These are phyloP conservation scores for Rhopalosiphum nymphaeae DNA, from an alignment of 2,888 invertebrate genomes.

Conservation along the genomic window DNA sequence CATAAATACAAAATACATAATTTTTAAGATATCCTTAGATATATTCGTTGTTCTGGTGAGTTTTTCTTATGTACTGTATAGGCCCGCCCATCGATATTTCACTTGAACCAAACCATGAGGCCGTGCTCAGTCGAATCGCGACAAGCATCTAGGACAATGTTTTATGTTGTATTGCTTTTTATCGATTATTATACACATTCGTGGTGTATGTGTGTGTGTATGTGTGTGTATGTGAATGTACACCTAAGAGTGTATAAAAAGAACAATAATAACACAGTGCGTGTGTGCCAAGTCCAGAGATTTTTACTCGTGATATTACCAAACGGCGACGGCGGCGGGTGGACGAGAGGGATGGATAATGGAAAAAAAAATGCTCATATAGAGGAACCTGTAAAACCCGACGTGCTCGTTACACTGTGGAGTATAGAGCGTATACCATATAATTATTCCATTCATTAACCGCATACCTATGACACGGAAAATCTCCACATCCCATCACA, in stretches of 20 bases:
- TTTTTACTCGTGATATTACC: slow-evolving; percentile 50
- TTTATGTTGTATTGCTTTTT: slow-evolving; percentile 26
- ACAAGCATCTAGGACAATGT: slow-evolving; percentile 59
- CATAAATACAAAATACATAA: not conserved
- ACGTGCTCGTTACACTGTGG: slow-evolving; percentile 54
- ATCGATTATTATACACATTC: slow-evolving; percentile 8
- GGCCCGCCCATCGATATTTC: slow-evolving; percentile 57
- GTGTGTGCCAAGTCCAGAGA: slow-evolving; percentile 37
- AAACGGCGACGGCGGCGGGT: slow-evolving; percentile 8
- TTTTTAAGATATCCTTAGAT: not conserved
- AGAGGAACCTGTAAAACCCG: slow-evolving; percentile 40
- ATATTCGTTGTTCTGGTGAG: not conserved
- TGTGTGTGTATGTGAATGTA: not conserved
- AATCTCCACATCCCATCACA: slow-evolving; percentile 61
- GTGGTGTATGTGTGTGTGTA: too few relatives aligned
- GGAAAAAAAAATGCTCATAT: slow-evolving; percentile 32
- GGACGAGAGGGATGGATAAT: slow-evolving; percentile 30
- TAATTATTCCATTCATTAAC: slow-evolving; percentile 65
- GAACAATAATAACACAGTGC: slow-evolving; percentile 41
- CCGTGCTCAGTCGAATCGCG: slow-evolving; percentile 41
- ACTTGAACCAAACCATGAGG: not conserved
- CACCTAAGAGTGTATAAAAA: not conserved
- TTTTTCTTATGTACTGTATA: not conserved
- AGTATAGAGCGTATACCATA: slow-evolving; percentile 6
- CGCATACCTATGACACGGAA: slow-evolving; percentile 64